Conservation (phyloP, 2,113 vertebrate genomes). For the Myxocyprinus asiaticus region DNA sequence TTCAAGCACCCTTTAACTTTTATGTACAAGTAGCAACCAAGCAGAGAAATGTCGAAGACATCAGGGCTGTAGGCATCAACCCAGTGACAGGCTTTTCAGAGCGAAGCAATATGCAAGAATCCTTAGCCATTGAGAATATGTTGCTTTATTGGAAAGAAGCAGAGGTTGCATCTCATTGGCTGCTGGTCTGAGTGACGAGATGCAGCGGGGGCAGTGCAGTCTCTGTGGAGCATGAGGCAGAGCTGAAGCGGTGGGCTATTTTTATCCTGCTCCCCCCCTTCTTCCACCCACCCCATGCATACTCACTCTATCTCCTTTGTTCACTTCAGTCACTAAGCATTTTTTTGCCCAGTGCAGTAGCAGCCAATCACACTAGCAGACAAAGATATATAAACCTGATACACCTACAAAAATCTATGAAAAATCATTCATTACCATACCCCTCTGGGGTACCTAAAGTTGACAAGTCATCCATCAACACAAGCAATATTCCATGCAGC, state of each 20-base stretch:
- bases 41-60: not conserved
- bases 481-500: not conserved
- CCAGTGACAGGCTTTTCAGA: not conserved
- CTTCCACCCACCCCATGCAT: conserved; percentile 20
- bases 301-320: conserved; percentile 67
- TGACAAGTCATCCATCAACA: not conserved
- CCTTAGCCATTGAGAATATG: conserved; percentile 51
- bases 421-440: not conserved
- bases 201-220: conserved; percentile 53
- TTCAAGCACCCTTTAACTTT: not conserved
- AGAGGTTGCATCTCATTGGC: conserved; percentile 57
- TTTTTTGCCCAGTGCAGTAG: conserved; percentile 50
- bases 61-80: not conserved
- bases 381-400: not conserved
- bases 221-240: conserved; percentile 54
- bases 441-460: not conserved
- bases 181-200: conserved; percentile 46
- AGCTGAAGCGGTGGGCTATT: conserved; percentile 67
- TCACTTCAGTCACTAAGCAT: conserved; percentile 60
- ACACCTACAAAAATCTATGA: not conserved
- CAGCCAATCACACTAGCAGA: not conserved
- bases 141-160: conserved; percentile 51
- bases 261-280: conserved; percentile 60
- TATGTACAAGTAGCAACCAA: not conserved
- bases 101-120: conserved; percentile 23